These are phyloP conservation scores for Tachycineta bicolor DNA, from an alignment of 2,113 vertebrate genomes.

Conservation along the genomic window DNA sequence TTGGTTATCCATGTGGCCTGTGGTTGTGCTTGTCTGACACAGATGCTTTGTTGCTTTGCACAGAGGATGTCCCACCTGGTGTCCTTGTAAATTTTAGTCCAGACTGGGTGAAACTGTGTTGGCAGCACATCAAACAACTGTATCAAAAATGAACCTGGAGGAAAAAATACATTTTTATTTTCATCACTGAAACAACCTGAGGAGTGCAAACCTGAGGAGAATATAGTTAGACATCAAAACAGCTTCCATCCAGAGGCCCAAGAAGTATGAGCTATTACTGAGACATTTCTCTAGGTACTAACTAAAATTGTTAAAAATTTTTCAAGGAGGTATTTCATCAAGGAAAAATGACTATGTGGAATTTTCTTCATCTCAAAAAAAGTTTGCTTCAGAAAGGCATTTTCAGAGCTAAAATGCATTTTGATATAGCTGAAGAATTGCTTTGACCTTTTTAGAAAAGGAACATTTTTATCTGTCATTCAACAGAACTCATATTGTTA, in stretches of 20 bases:
- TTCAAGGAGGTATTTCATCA: background rate
- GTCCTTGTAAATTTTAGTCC: background rate
- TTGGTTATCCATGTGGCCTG: background rate
- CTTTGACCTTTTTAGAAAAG: constrained; percentile 33
- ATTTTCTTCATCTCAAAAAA: background rate
- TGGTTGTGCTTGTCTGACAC: background rate
- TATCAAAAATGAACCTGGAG: background rate
- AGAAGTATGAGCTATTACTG: background rate
- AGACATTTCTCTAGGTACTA: background rate
- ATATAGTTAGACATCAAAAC: background rate
- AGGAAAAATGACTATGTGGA: background rate
- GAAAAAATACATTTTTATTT: background rate
- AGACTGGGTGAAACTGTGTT: background rate
- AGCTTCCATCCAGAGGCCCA: background rate
- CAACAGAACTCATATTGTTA: background rate
- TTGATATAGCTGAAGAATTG: background rate
- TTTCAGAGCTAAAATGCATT: background rate
- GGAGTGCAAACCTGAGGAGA: background rate
- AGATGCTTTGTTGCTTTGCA: background rate
- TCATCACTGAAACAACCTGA: background rate
- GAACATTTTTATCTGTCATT: background rate
- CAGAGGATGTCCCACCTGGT: background rate
- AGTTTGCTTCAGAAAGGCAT: background rate
- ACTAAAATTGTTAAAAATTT: background rate
- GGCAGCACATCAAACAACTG: background rate